Conservation (phyloP, 2,888 invertebrate species). For the Balanococcus diminutus region DNA sequence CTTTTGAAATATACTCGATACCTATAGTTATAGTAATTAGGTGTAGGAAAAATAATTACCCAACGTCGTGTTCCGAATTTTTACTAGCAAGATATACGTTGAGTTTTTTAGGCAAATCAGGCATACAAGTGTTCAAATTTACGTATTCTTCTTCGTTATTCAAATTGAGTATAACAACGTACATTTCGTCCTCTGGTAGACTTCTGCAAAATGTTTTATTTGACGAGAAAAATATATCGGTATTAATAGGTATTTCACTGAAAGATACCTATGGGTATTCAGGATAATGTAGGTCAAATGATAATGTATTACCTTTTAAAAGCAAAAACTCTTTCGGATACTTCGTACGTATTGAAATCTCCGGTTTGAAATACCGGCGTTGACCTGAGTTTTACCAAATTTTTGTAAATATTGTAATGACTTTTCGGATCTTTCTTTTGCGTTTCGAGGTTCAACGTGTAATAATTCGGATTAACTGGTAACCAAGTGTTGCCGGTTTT, state of each 20-base stretch:
- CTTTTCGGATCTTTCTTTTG: conserved; percentile 51
- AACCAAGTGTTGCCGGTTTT: conserved; percentile 49
- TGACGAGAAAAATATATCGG: background rate
- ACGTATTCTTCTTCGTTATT: conserved; percentile 53
- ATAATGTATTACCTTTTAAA: conserved; percentile 47
- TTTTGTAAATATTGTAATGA: conserved; percentile 52
- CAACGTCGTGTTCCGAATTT: conserved; percentile 45
- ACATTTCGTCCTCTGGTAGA: conserved; percentile 28
- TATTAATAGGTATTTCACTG: too few relatives aligned
- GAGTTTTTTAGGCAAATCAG: background rate
- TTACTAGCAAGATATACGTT: conserved; percentile 42
- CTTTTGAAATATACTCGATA: too few relatives aligned
- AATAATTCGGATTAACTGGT: conserved; percentile 56
- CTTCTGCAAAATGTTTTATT: conserved; percentile 29
- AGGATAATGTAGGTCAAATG: too few relatives aligned
- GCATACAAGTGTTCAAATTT: background rate
- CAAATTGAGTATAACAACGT: conserved; percentile 38
- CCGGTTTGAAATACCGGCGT: conserved; percentile 17
- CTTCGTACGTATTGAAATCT: background rate
- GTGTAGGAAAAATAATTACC: too few relatives aligned
- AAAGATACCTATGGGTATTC: too few relatives aligned
- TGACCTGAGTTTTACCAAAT: conserved; percentile 49
- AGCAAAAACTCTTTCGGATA: conserved; percentile 39
- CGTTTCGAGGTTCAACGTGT: conserved; percentile 41
- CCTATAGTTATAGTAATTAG: too few relatives aligned